Evolutionary conservation across 2,888 invertebrate genomes (phyloP).

Genomic region (Sinelater perroti): DNA sequence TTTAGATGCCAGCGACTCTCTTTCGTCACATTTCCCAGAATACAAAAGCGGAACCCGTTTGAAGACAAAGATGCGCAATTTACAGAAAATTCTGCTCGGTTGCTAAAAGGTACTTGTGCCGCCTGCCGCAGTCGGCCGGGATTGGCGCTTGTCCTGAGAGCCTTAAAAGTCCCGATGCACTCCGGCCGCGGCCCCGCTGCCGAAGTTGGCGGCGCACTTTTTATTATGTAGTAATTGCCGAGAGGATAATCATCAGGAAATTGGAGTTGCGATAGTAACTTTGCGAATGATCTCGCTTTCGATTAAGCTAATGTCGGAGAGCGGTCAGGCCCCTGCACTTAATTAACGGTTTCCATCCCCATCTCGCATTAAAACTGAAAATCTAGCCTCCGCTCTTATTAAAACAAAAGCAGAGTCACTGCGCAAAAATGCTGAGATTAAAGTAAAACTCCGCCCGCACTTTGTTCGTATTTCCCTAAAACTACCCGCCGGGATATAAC

Average conservation of each 20-base stretch:
- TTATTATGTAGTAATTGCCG: constrained; percentile 3
- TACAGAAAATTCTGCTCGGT: constrained; percentile 18
- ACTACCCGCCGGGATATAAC: too few species aligned
- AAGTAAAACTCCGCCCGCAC: too few species aligned
- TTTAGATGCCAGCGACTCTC: not conserved
- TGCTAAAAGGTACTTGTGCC: constrained; percentile 26
- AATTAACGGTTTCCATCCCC: constrained; percentile 9
- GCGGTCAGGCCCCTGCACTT: constrained; percentile 11
- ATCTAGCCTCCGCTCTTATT: too few species aligned
- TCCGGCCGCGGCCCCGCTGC: not conserved
- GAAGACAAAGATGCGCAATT: constrained; percentile 25
- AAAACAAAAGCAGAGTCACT: too few species aligned
- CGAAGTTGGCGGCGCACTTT: not conserved
- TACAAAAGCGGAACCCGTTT: constrained; percentile 12
- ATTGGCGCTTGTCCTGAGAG: constrained; percentile 25
- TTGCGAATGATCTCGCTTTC: constrained; percentile 14
- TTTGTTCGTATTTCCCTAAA: too few species aligned
- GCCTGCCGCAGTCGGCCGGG: constrained; percentile 13
- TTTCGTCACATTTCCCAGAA: constrained; percentile 14
- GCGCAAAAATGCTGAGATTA: too few species aligned
- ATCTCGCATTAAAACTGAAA: too few species aligned
- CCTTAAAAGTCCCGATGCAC: constrained; percentile 19
- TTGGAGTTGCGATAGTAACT: constrained; percentile 16
- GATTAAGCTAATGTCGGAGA: constrained; percentile 10
- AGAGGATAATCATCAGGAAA: constrained; percentile 12